Conservation (phyloP, 1,140 invertebrate species). For the Prorops nasuta region DNA sequence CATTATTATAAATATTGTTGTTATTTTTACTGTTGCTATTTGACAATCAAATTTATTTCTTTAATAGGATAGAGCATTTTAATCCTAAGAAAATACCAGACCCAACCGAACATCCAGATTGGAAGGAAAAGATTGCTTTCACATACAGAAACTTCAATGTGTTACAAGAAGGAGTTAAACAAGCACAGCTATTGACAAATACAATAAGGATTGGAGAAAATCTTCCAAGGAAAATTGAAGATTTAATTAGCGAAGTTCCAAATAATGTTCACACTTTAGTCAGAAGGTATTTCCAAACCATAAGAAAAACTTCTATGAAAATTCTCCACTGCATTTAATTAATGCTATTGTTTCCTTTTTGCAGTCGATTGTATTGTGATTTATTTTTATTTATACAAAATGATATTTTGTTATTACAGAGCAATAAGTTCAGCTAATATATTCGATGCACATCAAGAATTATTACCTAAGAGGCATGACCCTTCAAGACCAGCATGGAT, state of each 20-base stretch:
- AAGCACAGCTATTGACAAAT: conserved; percentile 76
- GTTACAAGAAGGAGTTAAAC: conserved; percentile 68
- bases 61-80: not conserved
- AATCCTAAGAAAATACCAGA: conserved; percentile 24
- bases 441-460: conserved; percentile 76
- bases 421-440: conserved; percentile 70
- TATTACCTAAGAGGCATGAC: conserved; percentile 72
- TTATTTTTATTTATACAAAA: not conserved
- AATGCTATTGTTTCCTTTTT: too few relatives aligned
- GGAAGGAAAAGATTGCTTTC: conserved; percentile 62
- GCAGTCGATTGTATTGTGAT: not conserved
- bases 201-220: conserved; percentile 63
- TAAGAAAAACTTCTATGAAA: conserved; percentile 1
- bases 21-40: conserved; percentile 10
- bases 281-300: conserved; percentile 42
- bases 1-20: conserved; percentile 13
- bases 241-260: conserved; percentile 44
- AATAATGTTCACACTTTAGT: conserved; percentile 46
- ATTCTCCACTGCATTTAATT: too few relatives aligned
- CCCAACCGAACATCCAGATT: conserved; percentile 61
- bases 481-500: conserved; percentile 67
- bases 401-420: conserved; percentile 36
- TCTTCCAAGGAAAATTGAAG: conserved; percentile 61
- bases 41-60: not conserved
- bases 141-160: conserved; percentile 63